A percentile compares a stretch with the other conserved stretches of the same genome.
phyloP scores from a whole-genome alignment of 2,888 invertebrate species.

The Amaurobius ferox region DNA sequence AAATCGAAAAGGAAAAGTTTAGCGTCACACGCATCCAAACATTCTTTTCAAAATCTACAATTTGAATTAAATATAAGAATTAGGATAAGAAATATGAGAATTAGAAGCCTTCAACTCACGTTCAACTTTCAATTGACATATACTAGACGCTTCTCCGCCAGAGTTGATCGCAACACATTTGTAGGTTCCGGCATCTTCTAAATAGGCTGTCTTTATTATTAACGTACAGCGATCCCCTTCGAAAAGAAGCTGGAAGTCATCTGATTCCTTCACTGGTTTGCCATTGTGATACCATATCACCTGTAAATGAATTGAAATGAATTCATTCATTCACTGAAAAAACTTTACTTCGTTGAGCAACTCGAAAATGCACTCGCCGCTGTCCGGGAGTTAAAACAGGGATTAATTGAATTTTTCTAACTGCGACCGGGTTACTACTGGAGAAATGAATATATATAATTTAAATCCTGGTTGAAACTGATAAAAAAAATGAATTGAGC shows the following conservation, averaged over 20 bases:
- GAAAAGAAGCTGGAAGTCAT: slow-evolving; percentile 85
- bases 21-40: no score
- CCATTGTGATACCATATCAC: slow-evolving; percentile 74
- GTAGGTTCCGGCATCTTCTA: slow-evolving; percentile 89
- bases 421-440: not conserved
- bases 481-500: no score
- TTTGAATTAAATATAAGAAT: not conserved
- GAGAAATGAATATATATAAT: no score
- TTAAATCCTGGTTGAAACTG: no score
- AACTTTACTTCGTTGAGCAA: no score
- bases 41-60: not conserved
- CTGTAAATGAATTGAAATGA: no score
- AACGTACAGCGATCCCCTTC: slow-evolving; percentile 88
- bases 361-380: no score
- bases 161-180: slow-evolving; percentile 91
- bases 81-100: not conserved
- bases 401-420: no score
- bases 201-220: slow-evolving; percentile 88
- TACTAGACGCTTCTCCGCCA: slow-evolving; percentile 87
- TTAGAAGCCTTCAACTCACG: slow-evolving; percentile 36
- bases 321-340: no score
- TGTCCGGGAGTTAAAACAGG: no score
- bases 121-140: slow-evolving; percentile 80
- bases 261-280: slow-evolving; percentile 80
- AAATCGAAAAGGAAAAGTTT: not conserved